Percentiles rank a stretch among this genome's conserved stretches.
Conservation (phyloP, 2,888 invertebrate species). For the Lissonota sp. region DNA sequence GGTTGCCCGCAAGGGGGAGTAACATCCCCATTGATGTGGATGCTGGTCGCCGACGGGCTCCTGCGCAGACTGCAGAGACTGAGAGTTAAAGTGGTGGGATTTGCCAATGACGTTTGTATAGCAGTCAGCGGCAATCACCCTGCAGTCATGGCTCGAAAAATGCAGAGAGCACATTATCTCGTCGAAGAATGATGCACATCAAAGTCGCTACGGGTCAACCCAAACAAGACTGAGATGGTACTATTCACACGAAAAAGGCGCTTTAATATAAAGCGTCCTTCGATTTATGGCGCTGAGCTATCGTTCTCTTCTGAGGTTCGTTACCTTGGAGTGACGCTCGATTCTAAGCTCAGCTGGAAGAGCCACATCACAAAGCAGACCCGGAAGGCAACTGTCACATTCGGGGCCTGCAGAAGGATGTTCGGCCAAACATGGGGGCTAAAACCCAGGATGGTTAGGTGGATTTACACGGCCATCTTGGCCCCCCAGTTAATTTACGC, state of each 20-base stretch:
- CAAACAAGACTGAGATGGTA: slow-evolving; percentile 53
- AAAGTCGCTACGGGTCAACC: slow-evolving; percentile 46
- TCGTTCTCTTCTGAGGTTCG: neutral
- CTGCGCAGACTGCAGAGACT: slow-evolving; percentile 21
- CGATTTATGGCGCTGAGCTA: slow-evolving; percentile 12
- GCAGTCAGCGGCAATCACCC: slow-evolving; percentile 34
- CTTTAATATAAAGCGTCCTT: neutral
- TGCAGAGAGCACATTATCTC: slow-evolving; percentile 42
- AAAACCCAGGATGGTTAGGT: no score
- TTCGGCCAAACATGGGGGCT: slow-evolving; percentile 28
- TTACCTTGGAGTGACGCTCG: no score
- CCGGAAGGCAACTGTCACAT: slow-evolving; percentile 27
- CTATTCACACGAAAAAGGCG: slow-evolving; percentile 27
- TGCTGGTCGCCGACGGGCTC: slow-evolving; percentile 47
- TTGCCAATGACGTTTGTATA: slow-evolving; percentile 48
- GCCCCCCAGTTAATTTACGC: slow-evolving; percentile 46
- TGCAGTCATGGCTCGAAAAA: slow-evolving; percentile 5
- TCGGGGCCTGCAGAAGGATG: slow-evolving; percentile 49
- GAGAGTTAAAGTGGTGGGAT: slow-evolving; percentile 28
- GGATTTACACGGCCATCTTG: slow-evolving; percentile 53
- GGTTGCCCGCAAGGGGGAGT: slow-evolving; percentile 46
- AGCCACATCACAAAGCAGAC: no score
- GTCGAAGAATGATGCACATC: slow-evolving; percentile 32
- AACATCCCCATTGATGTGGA: slow-evolving; percentile 28
- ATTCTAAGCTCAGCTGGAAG: no score